These are phyloP conservation scores for Brachionus plicatilis DNA, from an alignment of 1,140 invertebrate genomes.

Conservation along the genomic window DNA sequence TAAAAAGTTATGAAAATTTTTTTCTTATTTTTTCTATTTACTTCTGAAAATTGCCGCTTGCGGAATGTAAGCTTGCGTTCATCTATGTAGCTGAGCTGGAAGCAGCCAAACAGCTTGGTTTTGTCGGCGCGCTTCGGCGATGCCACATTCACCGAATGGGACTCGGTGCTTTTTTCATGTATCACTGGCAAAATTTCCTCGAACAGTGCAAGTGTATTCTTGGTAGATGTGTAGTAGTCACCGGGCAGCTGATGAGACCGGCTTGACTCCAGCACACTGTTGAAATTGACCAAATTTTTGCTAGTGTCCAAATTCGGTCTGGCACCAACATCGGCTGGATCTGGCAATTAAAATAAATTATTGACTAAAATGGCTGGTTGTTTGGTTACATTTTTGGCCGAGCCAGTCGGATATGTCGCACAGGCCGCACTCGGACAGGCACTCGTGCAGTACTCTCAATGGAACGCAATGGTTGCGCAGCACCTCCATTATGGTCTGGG, in stretches of 20 bases:
- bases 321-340: not conserved
- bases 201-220: not conserved
- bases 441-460: not conserved
- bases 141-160: not conserved
- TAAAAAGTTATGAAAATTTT: not conserved
- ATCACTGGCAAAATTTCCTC: slow-evolving; percentile 14
- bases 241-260: not conserved
- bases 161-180: not conserved
- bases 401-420: not conserved
- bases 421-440: not conserved
- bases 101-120: not conserved
- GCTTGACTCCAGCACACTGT: not conserved
- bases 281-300: not conserved
- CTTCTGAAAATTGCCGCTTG: not conserved
- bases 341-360: too few species aligned
- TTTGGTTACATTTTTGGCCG: not conserved
- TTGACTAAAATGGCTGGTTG: too few species aligned
- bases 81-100: slow-evolving; percentile 24
- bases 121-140: not conserved
- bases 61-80: slow-evolving; percentile 31
- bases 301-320: not conserved
- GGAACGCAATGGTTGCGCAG: not conserved
- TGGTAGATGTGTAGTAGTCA: not conserved
- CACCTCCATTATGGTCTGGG: not conserved
- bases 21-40: not conserved